These are phyloP conservation scores for Tinamus major DNA, from an alignment of 2,797 vertebrate species.

Conservation along the genomic window DNA sequence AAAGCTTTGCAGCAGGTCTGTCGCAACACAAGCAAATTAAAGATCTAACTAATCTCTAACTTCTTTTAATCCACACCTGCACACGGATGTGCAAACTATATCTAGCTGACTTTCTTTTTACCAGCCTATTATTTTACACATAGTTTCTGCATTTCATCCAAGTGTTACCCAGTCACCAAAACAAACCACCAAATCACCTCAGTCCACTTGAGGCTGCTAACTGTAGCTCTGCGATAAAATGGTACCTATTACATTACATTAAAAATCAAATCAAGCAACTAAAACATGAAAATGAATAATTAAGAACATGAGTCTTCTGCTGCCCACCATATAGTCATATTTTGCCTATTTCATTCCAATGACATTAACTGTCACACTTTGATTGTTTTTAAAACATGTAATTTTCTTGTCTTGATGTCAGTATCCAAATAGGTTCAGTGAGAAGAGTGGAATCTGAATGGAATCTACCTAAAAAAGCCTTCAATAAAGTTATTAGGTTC, in stretches of 20 bases:
- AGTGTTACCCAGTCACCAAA: neutral
- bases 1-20: conserved; percentile 10
- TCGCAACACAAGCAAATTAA: neutral
- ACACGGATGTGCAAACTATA: neutral
- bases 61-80: neutral
- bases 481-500: neutral
- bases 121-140: neutral
- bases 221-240: conserved; percentile 26
- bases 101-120: neutral
- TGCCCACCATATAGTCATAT: neutral
- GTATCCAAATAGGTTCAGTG: neutral
- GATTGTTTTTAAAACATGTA: conserved; percentile 1
- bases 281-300: conserved; percentile 69
- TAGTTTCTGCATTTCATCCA: neutral
- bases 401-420: conserved; percentile 43
- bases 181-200: neutral
- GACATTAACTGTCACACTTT: conserved; percentile 37
- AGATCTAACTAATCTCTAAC: neutral
- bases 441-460: neutral
- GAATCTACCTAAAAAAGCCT: neutral
- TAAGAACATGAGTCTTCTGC: conserved; percentile 33
- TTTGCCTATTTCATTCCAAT: neutral
- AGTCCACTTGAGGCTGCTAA: conserved; percentile 21
- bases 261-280: conserved; percentile 54
- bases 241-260: conserved; percentile 33